Percentiles rank a stretch among this genome's conserved stretches.
These are phyloP conservation scores for Enteromius unitaeniatus DNA, from an alignment of 2,797 vertebrate species.

Conservation along the genomic window DNA sequence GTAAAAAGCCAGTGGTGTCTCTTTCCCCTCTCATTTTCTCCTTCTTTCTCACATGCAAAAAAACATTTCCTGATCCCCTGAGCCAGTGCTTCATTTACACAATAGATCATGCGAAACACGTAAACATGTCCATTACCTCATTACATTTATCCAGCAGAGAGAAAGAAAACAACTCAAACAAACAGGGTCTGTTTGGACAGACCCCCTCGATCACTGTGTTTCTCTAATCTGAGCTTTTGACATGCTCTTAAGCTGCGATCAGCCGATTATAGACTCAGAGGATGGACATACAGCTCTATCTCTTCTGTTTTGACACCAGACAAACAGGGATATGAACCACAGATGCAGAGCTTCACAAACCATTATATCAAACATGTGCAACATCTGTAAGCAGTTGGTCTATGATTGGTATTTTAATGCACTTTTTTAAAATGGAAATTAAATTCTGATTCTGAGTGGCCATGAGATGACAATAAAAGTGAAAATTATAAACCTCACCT, in stretches of 20 bases:
- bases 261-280: constrained; percentile 30
- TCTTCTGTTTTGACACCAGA: constrained; percentile 3
- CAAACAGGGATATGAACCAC: constrained; percentile 5
- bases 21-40: neutral
- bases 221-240: constrained; percentile 41
- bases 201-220: neutral
- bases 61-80: neutral
- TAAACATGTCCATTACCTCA: constrained; percentile 36
- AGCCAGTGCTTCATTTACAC: constrained; percentile 15
- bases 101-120: constrained; percentile 26
- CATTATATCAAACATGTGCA: neutral
- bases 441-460: neutral
- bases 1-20: constrained; percentile 24
- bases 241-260: constrained; percentile 26
- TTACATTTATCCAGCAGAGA: constrained; percentile 28
- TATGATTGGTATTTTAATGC: neutral
- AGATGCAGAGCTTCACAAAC: constrained; percentile 19
- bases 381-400: constrained; percentile 7
- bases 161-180: constrained; percentile 29
- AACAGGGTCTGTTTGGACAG: constrained; percentile 39
- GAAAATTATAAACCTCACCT: neutral
- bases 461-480: neutral
- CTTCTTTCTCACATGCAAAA: neutral
- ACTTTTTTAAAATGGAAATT: neutral
- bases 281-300: constrained; percentile 1